Conservation (phyloP, 2,797 vertebrate species). For the Pseudomugil gertrudae region DNA sequence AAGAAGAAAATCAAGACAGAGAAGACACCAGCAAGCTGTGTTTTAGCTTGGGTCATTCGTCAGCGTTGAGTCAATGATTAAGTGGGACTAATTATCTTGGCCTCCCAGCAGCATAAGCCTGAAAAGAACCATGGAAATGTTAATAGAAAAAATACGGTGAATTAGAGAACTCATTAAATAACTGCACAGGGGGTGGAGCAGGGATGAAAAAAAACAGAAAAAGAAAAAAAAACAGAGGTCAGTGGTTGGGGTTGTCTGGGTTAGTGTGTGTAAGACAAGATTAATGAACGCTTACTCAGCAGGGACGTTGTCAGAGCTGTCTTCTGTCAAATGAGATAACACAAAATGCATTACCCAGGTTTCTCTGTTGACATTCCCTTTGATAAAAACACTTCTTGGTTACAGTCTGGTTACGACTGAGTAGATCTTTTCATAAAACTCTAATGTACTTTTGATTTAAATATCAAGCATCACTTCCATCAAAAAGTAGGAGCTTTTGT, state of each 20-base stretch:
- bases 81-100: constrained; percentile 72
- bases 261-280: constrained; percentile 60
- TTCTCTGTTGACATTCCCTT: constrained; percentile 44
- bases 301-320: constrained; percentile 33
- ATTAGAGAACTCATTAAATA: constrained; percentile 77
- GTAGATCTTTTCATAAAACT: constrained; percentile 39
- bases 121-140: constrained; percentile 51
- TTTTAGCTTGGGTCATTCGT: constrained; percentile 54
- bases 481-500: not conserved
- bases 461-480: too few species aligned
- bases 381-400: constrained; percentile 29
- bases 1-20: constrained; percentile 11
- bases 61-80: constrained; percentile 69
- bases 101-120: constrained; percentile 57
- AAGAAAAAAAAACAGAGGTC: not conserved
- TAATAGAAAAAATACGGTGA: constrained; percentile 60
- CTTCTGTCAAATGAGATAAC: constrained; percentile 52
- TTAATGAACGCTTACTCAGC: constrained; percentile 69
- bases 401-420: constrained; percentile 54
- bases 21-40: constrained; percentile 44
- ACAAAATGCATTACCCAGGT: constrained; percentile 31
- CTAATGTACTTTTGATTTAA: too few species aligned
- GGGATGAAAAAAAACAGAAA: constrained; percentile 2
- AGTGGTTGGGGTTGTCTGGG: constrained; percentile 37
- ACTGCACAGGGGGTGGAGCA: constrained; percentile 29